These are phyloP conservation scores for Cantharis lateralis DNA, from an alignment of 2,888 invertebrate genomes.

Conservation along the genomic window DNA sequence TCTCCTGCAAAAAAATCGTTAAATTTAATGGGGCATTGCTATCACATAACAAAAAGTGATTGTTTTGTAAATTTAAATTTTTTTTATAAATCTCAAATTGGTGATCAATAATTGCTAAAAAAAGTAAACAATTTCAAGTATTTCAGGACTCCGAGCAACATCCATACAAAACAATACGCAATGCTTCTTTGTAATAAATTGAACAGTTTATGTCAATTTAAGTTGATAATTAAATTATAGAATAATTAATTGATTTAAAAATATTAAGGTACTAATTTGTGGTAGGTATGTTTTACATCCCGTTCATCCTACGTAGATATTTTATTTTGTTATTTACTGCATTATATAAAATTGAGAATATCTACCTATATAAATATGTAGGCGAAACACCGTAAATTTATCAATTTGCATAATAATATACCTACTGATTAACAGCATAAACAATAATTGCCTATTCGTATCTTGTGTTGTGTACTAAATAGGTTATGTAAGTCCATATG, in stretches of 20 bases:
- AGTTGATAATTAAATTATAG: not conserved
- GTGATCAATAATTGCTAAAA: too few species aligned
- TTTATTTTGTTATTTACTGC: constrained; percentile 18
- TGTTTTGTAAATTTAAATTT: not conserved
- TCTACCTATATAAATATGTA: constrained; percentile 13
- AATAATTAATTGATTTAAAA: not conserved
- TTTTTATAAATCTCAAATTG: not conserved
- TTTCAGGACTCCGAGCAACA: not conserved
- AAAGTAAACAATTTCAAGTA: too few species aligned
- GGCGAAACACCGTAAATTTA: constrained; percentile 25
- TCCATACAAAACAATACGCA: not conserved
- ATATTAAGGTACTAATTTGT: not conserved
- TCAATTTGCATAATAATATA: constrained; percentile 20
- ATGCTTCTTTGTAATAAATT: not conserved
- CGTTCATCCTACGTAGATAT: constrained; percentile 23
- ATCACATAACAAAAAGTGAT: not conserved
- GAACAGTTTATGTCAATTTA: not conserved
- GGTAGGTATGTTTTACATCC: constrained; percentile 7
- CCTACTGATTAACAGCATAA: constrained; percentile 16
- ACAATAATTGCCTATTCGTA: not conserved
- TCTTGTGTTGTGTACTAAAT: not conserved
- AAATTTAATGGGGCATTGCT: not conserved
- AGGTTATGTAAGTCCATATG: not conserved
- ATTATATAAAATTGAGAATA: not conserved
- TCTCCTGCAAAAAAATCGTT: not conserved